Evolutionary conservation across 2,113 vertebrate species (phyloP).

Genomic region (Hippopotamus amphibius): DNA sequence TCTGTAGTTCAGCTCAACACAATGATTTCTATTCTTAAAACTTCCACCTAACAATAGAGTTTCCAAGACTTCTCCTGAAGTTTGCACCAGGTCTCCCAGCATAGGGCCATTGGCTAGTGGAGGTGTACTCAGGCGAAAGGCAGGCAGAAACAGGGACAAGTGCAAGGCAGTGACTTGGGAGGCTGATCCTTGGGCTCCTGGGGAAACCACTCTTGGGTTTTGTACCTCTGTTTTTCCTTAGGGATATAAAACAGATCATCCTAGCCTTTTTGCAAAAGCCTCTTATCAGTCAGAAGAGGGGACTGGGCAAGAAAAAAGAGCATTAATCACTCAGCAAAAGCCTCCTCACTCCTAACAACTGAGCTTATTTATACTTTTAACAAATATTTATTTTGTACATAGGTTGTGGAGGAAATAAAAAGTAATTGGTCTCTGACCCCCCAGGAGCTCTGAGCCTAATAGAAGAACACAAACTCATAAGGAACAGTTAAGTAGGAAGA

Average conservation of each 20-base stretch:
- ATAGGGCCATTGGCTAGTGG: not conserved
- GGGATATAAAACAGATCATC: not conserved
- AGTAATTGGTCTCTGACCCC: not conserved
- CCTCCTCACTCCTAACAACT: not conserved
- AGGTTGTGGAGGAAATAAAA: not conserved
- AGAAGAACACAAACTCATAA: not conserved
- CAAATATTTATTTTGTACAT: not conserved
- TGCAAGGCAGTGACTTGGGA: not conserved
- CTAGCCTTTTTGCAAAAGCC: not conserved
- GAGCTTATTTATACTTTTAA: conserved; percentile 40
- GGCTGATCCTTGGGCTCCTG: not conserved
- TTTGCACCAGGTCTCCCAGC: not conserved
- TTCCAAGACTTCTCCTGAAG: not conserved
- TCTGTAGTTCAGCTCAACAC: not conserved
- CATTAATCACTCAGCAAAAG: not conserved
- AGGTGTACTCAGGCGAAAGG: not conserved
- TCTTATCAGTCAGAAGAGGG: not conserved
- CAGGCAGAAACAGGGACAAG: not conserved
- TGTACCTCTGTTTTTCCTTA: not conserved
- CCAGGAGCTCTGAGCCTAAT: not conserved
- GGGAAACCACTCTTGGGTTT: not conserved
- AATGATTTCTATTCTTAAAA: not conserved
- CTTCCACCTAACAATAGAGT: not conserved
- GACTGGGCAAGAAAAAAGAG: not conserved
- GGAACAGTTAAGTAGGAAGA: conserved; percentile 4